Conservation (phyloP, 2,797 vertebrate species). For the Otus scops region DNA sequence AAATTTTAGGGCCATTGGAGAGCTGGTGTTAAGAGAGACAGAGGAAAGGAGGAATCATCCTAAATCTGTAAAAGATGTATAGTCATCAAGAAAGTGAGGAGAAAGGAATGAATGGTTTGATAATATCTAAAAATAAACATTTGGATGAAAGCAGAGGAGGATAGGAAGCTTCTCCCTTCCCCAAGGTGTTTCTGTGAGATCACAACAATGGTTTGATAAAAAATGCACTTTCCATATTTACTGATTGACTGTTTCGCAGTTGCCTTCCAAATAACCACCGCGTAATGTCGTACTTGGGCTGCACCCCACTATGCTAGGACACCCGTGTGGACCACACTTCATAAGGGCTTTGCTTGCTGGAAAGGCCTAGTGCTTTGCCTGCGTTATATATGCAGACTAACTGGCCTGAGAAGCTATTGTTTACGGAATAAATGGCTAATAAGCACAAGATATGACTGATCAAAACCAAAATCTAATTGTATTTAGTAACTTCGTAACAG, state of each 20-base stretch:
- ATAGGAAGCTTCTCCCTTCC: neutral
- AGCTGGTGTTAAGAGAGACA: neutral
- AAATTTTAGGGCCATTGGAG: neutral
- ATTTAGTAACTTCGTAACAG: neutral
- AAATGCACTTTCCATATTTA: neutral
- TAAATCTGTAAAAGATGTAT: neutral
- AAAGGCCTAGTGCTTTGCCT: neutral
- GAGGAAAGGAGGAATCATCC: neutral
- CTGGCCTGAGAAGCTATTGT: neutral
- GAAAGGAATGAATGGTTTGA: neutral
- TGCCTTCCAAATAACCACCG: neutral
- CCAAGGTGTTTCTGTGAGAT: neutral
- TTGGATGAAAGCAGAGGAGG: neutral
- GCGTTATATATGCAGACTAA: neutral
- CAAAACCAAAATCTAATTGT: neutral
- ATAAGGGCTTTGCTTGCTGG: neutral
- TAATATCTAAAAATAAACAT: neutral
- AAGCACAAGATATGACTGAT: neutral
- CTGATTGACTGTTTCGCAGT: neutral
- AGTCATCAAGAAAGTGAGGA: neutral
- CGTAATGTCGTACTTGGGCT: neutral
- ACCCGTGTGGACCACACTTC: neutral
- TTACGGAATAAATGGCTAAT: neutral
- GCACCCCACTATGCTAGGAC: neutral
- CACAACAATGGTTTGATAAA: neutral